Evolutionary conservation across 1,140 invertebrate genomes (phyloP), one percentile per base, ranked within the genome.

Genomic region (Leptopilina clavipes): DNA sequence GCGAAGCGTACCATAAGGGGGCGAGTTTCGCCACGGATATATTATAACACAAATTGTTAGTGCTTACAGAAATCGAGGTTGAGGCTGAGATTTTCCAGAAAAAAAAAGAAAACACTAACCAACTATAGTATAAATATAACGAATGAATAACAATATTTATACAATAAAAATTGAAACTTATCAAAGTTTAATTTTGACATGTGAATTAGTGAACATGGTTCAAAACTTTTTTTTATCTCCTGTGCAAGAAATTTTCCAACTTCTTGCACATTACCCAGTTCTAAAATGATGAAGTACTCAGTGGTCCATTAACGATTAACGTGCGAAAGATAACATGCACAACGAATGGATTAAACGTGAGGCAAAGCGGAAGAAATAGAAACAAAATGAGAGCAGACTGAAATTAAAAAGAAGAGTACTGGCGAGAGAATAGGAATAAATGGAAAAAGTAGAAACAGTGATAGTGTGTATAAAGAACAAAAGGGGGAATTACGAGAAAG

Each of bases 301-400:
- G 70, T 73, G 31, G 6, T 45, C 18, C 25, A 71, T 71, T 77
- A 74, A 77, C 73, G 77, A 72, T 59, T 71, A 56, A n/a, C 76
- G 31, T 44, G 22, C 40, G 14, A 74, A 44, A 72, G 25, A 70
- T 52, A 56, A 37, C 70, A 78, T 48, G 31, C 40, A 77, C 73
- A 77, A 79, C 76, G 44, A 79, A 77, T 77, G 70, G 18, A 18
- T 31, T 25, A 70, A 45, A 43, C 71, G 48, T 44, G 56, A 8
- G 17, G 43, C 43, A 22, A 56, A 44, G 31, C 19, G 56, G 11
- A 48, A 31, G 37, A 44, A 37, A 75, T n/a, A 11, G 18, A 17
- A 3, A 31, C 44, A 19, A 48, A 65, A 52, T 17, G 31, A 40
- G 40, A 70, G 48, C n/a, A 73, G 37, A 40, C 56, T 17, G 73